Base-by-base conservation (phyloP, 2,113 vertebrate genomes). In the Trochalopteron elliotii region DNA sequence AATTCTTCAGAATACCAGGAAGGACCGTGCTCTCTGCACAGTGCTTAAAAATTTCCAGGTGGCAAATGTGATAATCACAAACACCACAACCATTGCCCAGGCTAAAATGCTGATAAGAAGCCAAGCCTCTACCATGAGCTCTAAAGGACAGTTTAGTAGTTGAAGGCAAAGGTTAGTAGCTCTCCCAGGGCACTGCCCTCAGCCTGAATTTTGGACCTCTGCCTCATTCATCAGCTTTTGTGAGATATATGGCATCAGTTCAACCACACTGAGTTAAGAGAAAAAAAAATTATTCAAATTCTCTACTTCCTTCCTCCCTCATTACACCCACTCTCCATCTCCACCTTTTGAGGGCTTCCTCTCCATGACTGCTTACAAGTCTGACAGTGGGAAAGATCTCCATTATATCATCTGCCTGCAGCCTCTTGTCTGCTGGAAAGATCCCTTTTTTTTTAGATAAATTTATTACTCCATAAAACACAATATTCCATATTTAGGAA, bases 281-380 rank as follows among this genome's bases (percentile, higher is more conserved):
- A 93, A 78, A 55, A 67, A 83, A 94, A 87, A 90, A 4, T 2
- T 0, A 88, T 81, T 95, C 52, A 75, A 94, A 93, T 89, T 89
- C 80, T 64, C 27, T 78, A 60, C 82, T 94, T 93, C 87, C 89
- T 87, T 95, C 83, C 68, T 96, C 89, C 44, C 45, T 96, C 87
- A 95, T 87, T 88, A 94, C 95, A 94, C 91, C 86, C 83, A 96
- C 93, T 89, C 83, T 94, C 68, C 50, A 83, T 87, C 70, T 90
- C 83, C 86, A 95, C 68, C 83, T 92, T 83, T 74, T 79, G 72
- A 92, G 80, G 87, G 89, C 57, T 93, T 96, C 93, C 91, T 87
- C 80, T 90, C 82, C 72, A 70, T 70, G 65, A 94, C 0, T 95
- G 77, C 94, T 96, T 91, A 49, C 49, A 90, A 90, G 72, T 79